A percentile compares a stretch with the other conserved stretches of the same genome.
These are phyloP conservation scores for Drosophila stalkeri DNA, from an alignment of 2,888 invertebrate genomes.

Conservation along the genomic window DNA sequence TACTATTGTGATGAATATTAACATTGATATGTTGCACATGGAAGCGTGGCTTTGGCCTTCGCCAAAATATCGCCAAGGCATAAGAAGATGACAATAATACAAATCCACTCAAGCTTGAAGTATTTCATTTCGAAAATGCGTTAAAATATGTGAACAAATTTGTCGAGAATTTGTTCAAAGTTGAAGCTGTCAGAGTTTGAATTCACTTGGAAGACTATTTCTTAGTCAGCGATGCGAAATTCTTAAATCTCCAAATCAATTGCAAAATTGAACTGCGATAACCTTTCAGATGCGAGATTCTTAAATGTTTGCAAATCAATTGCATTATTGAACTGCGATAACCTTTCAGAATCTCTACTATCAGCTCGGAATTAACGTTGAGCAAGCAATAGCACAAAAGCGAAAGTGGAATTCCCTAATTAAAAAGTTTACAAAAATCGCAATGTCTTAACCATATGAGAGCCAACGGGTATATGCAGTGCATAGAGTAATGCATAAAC, in stretches of 20 bases:
- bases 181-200: background rate
- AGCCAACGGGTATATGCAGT: background rate
- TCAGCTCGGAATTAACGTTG: slow-evolving; percentile 1
- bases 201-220: slow-evolving; percentile 20
- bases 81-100: slow-evolving; percentile 34
- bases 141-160: background rate
- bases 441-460: too few species aligned
- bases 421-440: background rate
- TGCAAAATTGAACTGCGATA: too few species aligned
- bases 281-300: background rate
- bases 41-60: slow-evolving; percentile 19
- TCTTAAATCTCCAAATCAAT: slow-evolving; percentile 32
- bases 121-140: slow-evolving; percentile 50
- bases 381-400: background rate
- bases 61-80: slow-evolving; percentile 31
- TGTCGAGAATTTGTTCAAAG: background rate
- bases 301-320: slow-evolving; percentile 32
- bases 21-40: slow-evolving; percentile 53
- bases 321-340: too few species aligned
- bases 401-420: slow-evolving; percentile 1
- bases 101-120: slow-evolving; percentile 52
- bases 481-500: slow-evolving; percentile 60
- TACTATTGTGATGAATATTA: slow-evolving; percentile 67
- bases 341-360: background rate
- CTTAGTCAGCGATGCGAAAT: background rate